Evolutionary conservation across 1,140 invertebrate genomes (phyloP).

Genomic region (Aphaenogaster rudis): DNA sequence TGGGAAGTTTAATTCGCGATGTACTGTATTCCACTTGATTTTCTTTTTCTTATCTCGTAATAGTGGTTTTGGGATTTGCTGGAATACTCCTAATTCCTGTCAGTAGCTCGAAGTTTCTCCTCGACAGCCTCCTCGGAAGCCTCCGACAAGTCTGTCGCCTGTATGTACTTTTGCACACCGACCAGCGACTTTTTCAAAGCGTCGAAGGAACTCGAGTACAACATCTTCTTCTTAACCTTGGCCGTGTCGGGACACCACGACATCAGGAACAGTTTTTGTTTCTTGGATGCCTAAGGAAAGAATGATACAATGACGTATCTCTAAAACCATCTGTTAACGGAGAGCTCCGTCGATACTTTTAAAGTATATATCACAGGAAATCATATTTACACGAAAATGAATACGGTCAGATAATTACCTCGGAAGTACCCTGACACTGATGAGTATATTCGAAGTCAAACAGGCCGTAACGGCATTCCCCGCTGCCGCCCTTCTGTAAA

Average conservation of each 20-base stretch:
- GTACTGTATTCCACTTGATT: constrained; percentile 82
- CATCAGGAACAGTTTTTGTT: constrained; percentile 98
- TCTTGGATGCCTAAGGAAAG: constrained; percentile 92
- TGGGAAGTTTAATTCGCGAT: constrained; percentile 81
- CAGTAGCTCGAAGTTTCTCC: constrained; percentile 96
- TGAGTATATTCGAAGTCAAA: constrained; percentile 98
- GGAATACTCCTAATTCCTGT: constrained; percentile 92
- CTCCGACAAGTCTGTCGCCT: constrained; percentile 97
- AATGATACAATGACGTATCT: constrained; percentile 27
- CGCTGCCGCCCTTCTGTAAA: constrained; percentile 95
- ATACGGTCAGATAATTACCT: constrained; percentile 85
- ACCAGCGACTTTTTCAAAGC: constrained; percentile 98
- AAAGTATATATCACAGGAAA: background rate
- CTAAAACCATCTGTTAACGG: background rate
- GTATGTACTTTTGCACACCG: constrained; percentile 98
- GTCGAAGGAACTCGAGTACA: constrained; percentile 99
- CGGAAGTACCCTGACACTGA: constrained; percentile 97
- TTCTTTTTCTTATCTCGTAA: constrained; percentile 75
- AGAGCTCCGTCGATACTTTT: background rate
- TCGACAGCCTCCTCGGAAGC: constrained; percentile 96
- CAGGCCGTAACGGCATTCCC: constrained; percentile 97
- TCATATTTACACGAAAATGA: constrained; percentile 15
- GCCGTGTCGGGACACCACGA: constrained; percentile 99
- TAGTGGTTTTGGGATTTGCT: constrained; percentile 76
- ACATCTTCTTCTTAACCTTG: constrained; percentile 99